Percentiles rank a stretch among this genome's conserved stretches.
These are phyloP conservation scores for Aythya baeri DNA, from an alignment of 2,113 vertebrate genomes.

Conservation along the genomic window DNA sequence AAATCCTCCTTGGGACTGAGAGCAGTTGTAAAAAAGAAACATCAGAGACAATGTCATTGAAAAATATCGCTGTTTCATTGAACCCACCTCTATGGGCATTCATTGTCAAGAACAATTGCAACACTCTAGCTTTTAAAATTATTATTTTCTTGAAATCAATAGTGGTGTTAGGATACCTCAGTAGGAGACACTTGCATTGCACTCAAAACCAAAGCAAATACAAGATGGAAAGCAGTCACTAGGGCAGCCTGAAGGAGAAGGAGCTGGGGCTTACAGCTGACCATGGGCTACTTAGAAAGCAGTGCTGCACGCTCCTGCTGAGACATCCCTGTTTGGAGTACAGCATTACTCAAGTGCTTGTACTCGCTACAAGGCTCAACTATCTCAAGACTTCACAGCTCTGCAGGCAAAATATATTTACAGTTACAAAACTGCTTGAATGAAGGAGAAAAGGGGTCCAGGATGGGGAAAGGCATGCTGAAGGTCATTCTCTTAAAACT, in stretches of 20 bases:
- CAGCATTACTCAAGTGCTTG: background rate
- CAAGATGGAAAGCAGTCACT: background rate
- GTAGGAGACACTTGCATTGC: background rate
- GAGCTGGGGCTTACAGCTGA: background rate
- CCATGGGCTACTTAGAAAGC: background rate
- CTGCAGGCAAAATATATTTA: background rate
- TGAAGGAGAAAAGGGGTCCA: background rate
- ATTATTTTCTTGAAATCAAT: background rate
- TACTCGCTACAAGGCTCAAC: background rate
- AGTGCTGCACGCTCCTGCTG: fast-evolving
- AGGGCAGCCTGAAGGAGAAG: background rate
- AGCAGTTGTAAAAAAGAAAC: background rate
- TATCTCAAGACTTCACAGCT: background rate
- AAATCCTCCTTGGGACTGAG: background rate
- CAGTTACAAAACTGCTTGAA: background rate
- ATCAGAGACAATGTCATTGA: background rate
- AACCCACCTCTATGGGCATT: fast-evolving
- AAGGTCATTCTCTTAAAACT: background rate
- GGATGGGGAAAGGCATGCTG: background rate
- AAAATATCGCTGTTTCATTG: background rate
- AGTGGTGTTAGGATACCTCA: background rate
- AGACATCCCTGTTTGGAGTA: background rate
- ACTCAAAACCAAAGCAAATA: background rate
- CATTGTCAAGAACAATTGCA: background rate
- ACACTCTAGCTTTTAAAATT: background rate